phyloP scores from a whole-genome alignment of 2,113 vertebrate genomes.

The Coregonus clupeaformis region DNA sequence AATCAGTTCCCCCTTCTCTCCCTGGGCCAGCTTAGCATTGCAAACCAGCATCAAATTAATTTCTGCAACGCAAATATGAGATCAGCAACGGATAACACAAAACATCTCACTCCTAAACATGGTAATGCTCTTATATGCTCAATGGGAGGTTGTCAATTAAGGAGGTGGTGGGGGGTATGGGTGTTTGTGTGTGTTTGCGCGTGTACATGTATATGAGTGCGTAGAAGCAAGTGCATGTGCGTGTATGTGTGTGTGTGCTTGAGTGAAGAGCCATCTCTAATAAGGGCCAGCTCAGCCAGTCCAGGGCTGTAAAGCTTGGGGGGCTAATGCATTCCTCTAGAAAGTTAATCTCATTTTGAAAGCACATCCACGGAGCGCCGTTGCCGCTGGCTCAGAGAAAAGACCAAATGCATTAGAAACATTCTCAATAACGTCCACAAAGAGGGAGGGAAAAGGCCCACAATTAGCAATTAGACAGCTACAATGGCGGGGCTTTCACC shows the following conservation, averaged over 20 bases:
- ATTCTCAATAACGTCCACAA: slow-evolving; percentile 76
- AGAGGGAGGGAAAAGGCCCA: slow-evolving; percentile 71
- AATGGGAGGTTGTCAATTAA: slow-evolving; percentile 78
- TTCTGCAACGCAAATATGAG: slow-evolving; percentile 84
- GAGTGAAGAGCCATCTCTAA: slow-evolving; percentile 78
- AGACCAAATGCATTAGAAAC: slow-evolving; percentile 77
- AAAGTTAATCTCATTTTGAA: slow-evolving; percentile 88
- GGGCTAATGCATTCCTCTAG: slow-evolving; percentile 84
- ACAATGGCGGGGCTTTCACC: slow-evolving; percentile 14
- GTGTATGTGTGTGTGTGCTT: slow-evolving; percentile 58
- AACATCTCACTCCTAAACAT: slow-evolving; percentile 79
- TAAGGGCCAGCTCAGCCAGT: slow-evolving; percentile 65
- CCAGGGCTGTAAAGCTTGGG: slow-evolving; percentile 66
- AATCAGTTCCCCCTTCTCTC: slow-evolving; percentile 70
- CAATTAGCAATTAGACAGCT: slow-evolving; percentile 71
- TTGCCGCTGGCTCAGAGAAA: slow-evolving; percentile 71
- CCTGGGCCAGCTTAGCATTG: slow-evolving; percentile 81
- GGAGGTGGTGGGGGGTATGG: slow-evolving; percentile 41
- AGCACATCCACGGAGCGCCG: slow-evolving; percentile 77
- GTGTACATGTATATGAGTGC: slow-evolving; percentile 51
- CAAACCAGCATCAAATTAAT: slow-evolving; percentile 86
- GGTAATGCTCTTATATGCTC: slow-evolving; percentile 77
- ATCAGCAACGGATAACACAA: slow-evolving; percentile 79
- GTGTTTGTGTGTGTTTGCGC: slow-evolving; percentile 51
- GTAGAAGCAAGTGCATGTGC: background rate